Evolutionary conservation across 2,888 invertebrate genomes (phyloP).

Genomic region (Andrena fulva): DNA sequence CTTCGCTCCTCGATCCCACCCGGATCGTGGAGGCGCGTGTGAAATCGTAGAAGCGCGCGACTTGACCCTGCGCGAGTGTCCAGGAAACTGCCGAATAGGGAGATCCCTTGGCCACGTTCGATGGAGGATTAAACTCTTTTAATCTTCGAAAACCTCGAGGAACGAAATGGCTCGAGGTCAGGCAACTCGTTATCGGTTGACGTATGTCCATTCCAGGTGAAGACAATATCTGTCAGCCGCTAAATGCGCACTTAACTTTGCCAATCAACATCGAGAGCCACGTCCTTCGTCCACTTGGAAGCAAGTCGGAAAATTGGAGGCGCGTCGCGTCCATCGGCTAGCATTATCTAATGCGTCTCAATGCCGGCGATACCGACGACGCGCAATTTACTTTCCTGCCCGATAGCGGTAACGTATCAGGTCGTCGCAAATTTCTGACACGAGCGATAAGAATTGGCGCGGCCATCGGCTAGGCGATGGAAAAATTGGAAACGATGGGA

Average conservation of each 20-base stretch:
- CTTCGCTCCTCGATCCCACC: neutral
- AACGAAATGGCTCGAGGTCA: conserved; percentile 22
- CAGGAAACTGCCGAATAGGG: neutral
- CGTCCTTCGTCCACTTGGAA: conserved; percentile 4
- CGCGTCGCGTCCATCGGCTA: neutral
- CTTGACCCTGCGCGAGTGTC: neutral
- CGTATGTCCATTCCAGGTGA: neutral
- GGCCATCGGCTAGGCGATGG: conserved; percentile 6
- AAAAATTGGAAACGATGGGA: neutral
- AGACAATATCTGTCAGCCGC: conserved; percentile 28
- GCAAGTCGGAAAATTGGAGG: neutral
- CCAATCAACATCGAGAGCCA: conserved; percentile 29
- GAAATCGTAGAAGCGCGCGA: neutral
- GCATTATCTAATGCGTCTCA: conserved; percentile 33
- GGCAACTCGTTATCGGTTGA: conserved; percentile 7
- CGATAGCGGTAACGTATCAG: conserved; percentile 42
- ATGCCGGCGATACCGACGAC: conserved; percentile 47
- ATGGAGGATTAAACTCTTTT: too few relatives aligned
- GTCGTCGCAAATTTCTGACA: conserved; percentile 42
- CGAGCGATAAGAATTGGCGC: conserved; percentile 39
- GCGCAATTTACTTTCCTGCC: conserved; percentile 32
- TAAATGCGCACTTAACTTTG: conserved; percentile 47
- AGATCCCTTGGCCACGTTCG: neutral
- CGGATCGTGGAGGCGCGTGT: neutral
- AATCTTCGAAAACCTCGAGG: neutral